phyloP scores from a whole-genome alignment of 1,140 invertebrate species.

The Lethocerus indicus region DNA sequence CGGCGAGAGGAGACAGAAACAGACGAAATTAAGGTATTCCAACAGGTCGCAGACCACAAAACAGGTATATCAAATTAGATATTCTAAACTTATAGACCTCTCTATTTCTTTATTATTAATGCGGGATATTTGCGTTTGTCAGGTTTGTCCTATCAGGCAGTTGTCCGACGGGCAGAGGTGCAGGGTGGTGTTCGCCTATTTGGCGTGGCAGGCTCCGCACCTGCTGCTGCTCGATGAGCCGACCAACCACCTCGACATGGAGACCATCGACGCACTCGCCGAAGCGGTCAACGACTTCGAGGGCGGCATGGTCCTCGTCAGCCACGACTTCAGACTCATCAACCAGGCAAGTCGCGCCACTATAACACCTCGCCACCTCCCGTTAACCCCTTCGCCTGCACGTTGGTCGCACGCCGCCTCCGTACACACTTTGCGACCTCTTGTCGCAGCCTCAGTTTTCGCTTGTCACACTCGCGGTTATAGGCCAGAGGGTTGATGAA shows the following conservation, averaged over 20 bases:
- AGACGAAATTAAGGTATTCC: too few species aligned
- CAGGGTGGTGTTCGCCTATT: conserved; percentile 95
- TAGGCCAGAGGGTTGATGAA: too few species aligned
- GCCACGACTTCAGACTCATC: conserved; percentile 96
- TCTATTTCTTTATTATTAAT: too few species aligned
- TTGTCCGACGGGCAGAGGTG: conserved; percentile 96
- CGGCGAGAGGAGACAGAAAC: too few species aligned
- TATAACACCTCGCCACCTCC: neutral
- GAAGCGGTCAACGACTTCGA: conserved; percentile 97
- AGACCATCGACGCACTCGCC: conserved; percentile 95
- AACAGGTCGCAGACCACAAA: too few species aligned
- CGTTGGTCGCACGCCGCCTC: neutral
- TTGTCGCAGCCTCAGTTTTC: neutral
- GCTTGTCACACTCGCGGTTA: too few species aligned
- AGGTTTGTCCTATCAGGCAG: conserved; percentile 94
- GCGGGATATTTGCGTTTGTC: too few species aligned
- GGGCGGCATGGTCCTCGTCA: conserved; percentile 93
- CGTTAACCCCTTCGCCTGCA: neutral
- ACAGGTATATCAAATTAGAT: too few species aligned
- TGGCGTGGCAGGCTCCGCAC: conserved; percentile 90
- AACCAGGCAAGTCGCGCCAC: conserved; percentile 62
- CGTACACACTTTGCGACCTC: neutral
- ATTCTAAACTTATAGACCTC: too few species aligned
- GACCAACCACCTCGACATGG: conserved; percentile 98
- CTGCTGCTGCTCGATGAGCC: conserved; percentile 91